Evolutionary conservation across 2,888 invertebrate species (phyloP), one percentile per base, ranked within the genome.

Genomic region (Oscheius myriophilus): DNA sequence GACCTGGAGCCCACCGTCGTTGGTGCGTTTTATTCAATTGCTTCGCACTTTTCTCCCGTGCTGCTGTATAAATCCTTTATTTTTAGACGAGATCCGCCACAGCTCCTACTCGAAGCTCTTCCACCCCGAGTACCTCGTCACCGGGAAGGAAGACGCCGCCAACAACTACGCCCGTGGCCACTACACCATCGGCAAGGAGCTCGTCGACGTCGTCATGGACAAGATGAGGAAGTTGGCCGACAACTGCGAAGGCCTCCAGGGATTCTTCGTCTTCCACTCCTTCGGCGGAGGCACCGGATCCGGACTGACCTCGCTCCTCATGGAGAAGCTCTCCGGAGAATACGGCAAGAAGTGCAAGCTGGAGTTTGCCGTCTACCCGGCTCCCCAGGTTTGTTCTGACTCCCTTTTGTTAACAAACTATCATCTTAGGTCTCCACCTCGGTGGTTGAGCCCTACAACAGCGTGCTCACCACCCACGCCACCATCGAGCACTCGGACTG

Each of bases 161-260:
- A 96, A 96, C 90, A 96, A 96, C 90, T 96, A 96, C 82, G 96
- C 96, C 71, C 92, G 96, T 86, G 96, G 96, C 72, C 96, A 96
- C 89, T 96, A 96, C 91, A 96, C 96, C 80, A 93, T 96, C 86
- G 96, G 63, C 26, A 63, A 63, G 79, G 92, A 84, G 62, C 76
- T 84, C 52, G 83, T 84, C 45, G 84, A 84, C 58, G 67, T 72
- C 7, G 78, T 78, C 9, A 63, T 84, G 23, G 75, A 79, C 59
- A 70, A 73, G 53, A 72, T 79, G 45, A 71, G 80, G 39, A 57
- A 81, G 59, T 54, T 77, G 14, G 79, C 92, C 0, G 93, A 93
- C 86, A 92, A 92, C 87, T 93, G 93, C 85, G 91, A 92, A 45
- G 92, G 92, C 12, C 55, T 78, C 26, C 73, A 78, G 61, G 78